These are phyloP conservation scores for Drosophila auraria DNA, from an alignment of 1,140 invertebrate genomes.

Conservation along the genomic window DNA sequence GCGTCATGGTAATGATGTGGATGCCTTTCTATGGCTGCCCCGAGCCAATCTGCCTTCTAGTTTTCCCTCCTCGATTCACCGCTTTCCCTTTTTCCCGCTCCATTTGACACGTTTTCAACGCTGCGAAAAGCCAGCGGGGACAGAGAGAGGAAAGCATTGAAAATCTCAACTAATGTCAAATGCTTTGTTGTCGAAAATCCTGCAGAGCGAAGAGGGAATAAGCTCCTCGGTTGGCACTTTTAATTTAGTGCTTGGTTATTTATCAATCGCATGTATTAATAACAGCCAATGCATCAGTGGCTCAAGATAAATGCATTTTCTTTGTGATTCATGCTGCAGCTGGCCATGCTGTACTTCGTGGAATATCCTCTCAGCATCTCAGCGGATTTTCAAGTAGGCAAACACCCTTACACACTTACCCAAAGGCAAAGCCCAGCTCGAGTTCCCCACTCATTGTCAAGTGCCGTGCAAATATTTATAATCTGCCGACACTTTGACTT, in stretches of 20 bases:
- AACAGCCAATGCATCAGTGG: slow-evolving; percentile 47
- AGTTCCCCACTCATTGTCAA: slow-evolving; percentile 33
- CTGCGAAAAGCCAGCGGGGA: neutral
- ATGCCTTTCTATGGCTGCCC: slow-evolving; percentile 59
- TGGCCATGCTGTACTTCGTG: neutral
- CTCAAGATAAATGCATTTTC: slow-evolving; percentile 44
- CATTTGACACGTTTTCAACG: slow-evolving; percentile 63
- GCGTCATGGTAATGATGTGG: slow-evolving; percentile 54
- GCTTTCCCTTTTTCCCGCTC: slow-evolving; percentile 3
- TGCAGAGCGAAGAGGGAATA: neutral
- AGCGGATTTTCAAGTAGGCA: slow-evolving; percentile 21
- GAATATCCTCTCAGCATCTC: slow-evolving; percentile 10
- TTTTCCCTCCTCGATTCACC: neutral
- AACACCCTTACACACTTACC: slow-evolving; percentile 10
- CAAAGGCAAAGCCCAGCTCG: slow-evolving; percentile 1
- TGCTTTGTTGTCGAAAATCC: slow-evolving; percentile 66
- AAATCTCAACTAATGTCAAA: slow-evolving; percentile 79
- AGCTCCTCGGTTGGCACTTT: slow-evolving; percentile 48
- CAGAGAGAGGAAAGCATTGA: slow-evolving; percentile 49
- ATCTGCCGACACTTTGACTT: slow-evolving; percentile 17
- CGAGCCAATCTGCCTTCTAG: slow-evolving; percentile 36
- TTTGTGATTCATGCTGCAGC: slow-evolving; percentile 26
- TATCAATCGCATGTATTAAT: slow-evolving; percentile 64
- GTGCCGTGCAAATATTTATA: slow-evolving; percentile 66
- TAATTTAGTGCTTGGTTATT: slow-evolving; percentile 71